These are phyloP conservation scores for Alviniconcha strummeri DNA, from an alignment of 2,888 invertebrate species.

Conservation along the genomic window DNA sequence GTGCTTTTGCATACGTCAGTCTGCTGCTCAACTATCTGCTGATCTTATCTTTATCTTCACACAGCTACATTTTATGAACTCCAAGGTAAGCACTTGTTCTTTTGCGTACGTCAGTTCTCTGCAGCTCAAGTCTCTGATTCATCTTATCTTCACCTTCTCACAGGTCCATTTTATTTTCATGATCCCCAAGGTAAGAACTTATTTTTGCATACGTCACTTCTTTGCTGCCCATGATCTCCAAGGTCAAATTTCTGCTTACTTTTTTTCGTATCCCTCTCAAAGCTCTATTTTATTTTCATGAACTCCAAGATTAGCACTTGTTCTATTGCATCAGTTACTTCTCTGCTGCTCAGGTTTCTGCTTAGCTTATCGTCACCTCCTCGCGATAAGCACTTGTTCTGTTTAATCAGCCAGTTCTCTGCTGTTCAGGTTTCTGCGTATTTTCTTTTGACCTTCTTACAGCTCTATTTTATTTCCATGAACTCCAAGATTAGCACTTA, in stretches of 20 bases:
- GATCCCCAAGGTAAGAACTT: conserved; percentile 91
- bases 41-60: background rate
- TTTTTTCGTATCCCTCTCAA: background rate
- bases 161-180: conserved; percentile 99
- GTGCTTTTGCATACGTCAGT: background rate
- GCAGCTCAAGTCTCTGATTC: conserved; percentile 92
- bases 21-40: background rate
- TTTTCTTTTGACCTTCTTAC: conserved; percentile 68
- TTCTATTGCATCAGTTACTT: too few relatives aligned
- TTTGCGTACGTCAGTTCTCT: conserved; percentile 77
- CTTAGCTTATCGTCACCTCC: too few relatives aligned
- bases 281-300: background rate
- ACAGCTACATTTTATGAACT: conserved; percentile 80
- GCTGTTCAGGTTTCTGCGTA: conserved; percentile 11
- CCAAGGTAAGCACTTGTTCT: conserved; percentile 83
- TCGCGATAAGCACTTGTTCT: too few relatives aligned
- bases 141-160: conserved; percentile 97
- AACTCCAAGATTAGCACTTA: conserved; percentile 89
- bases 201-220: background rate
- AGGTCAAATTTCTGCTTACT: background rate
- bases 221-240: too few relatives aligned
- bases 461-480: conserved; percentile 99
- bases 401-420: conserved; percentile 81
- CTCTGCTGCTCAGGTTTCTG: too few relatives aligned
- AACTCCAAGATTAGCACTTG: too few relatives aligned